Evolutionary conservation across 2,113 vertebrate species (phyloP).

Genomic region (Cephalopholis sonnerati): DNA sequence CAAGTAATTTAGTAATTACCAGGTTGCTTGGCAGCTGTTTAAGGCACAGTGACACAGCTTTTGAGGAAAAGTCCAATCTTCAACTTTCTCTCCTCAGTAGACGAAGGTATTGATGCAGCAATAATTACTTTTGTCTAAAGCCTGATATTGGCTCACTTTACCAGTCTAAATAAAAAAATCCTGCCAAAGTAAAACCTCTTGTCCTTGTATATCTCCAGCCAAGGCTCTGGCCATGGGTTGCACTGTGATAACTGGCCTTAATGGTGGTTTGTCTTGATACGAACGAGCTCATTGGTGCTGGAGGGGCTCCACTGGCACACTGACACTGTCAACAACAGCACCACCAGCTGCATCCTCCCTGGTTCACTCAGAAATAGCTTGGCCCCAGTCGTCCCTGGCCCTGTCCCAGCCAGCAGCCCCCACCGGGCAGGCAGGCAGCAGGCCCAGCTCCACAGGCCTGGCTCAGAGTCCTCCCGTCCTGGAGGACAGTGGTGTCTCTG

Average conservation of each 20-base stretch:
- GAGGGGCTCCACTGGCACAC: conserved; percentile 58
- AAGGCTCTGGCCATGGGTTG: neutral
- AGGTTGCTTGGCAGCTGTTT: neutral
- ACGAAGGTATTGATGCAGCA: accelerated
- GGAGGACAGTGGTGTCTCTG: conserved; percentile 44
- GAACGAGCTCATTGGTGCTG: conserved; percentile 66
- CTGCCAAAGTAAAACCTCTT: neutral
- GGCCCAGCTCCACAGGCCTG: conserved; percentile 20
- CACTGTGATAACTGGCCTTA: conserved; percentile 31
- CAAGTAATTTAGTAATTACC: neutral
- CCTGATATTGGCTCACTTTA: neutral
- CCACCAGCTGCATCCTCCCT: conserved; percentile 77
- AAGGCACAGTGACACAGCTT: neutral
- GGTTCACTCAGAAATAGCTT: conserved; percentile 73
- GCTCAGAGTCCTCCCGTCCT: conserved; percentile 8
- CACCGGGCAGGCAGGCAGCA: conserved; percentile 23
- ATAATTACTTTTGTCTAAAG: neutral
- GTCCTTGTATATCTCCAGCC: conserved; percentile 6
- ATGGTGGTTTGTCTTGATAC: conserved; percentile 57
- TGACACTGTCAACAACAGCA: conserved; percentile 64
- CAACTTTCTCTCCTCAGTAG: no score
- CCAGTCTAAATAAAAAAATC: neutral
- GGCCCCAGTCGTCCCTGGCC: conserved; percentile 59
- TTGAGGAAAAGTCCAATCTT: neutral
- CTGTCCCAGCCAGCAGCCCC: conserved; percentile 39